Conservation (phyloP, 1,140 invertebrate species). For the Megalopta genalis region DNA sequence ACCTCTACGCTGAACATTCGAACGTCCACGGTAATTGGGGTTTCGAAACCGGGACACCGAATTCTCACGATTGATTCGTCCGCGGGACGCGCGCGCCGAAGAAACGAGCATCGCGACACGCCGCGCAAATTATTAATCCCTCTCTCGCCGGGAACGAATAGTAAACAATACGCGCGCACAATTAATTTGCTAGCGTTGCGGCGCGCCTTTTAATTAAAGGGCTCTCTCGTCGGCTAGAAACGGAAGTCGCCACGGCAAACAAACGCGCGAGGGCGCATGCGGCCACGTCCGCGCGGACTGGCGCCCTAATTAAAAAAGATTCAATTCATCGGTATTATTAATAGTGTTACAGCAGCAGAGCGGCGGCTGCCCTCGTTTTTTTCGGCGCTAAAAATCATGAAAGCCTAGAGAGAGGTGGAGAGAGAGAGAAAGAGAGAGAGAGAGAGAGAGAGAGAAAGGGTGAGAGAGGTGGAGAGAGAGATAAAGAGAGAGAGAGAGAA, state of each 20-base stretch:
- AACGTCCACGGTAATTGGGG: too few relatives aligned
- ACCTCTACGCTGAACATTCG: too few relatives aligned
- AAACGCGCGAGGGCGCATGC: background rate
- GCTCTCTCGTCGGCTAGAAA: constrained; percentile 12
- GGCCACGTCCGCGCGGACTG: background rate
- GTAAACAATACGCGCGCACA: constrained; percentile 63
- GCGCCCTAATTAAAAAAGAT: constrained; percentile 55
- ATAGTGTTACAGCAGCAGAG: constrained; percentile 38
- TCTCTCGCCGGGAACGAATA: constrained; percentile 45
- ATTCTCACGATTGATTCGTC: background rate
- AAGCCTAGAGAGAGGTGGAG: background rate
- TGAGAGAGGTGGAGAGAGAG: too few relatives aligned
- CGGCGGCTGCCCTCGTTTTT: constrained; percentile 10
- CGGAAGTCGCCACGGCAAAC: constrained; percentile 42
- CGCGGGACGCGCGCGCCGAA: background rate
- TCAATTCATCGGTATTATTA: constrained; percentile 56
- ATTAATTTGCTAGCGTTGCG: constrained; percentile 58
- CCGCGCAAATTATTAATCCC: constrained; percentile 57
- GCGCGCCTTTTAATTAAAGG: constrained; percentile 60
- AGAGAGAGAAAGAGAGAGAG: too few relatives aligned
- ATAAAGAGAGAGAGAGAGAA: too few relatives aligned
- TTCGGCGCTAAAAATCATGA: constrained; percentile 42
- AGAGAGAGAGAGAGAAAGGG: too few relatives aligned
- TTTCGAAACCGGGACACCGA: too few relatives aligned
- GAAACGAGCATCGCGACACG: constrained; percentile 28